phyloP scores from a whole-genome alignment of 2,113 vertebrate species.

The Alethe diademata region DNA sequence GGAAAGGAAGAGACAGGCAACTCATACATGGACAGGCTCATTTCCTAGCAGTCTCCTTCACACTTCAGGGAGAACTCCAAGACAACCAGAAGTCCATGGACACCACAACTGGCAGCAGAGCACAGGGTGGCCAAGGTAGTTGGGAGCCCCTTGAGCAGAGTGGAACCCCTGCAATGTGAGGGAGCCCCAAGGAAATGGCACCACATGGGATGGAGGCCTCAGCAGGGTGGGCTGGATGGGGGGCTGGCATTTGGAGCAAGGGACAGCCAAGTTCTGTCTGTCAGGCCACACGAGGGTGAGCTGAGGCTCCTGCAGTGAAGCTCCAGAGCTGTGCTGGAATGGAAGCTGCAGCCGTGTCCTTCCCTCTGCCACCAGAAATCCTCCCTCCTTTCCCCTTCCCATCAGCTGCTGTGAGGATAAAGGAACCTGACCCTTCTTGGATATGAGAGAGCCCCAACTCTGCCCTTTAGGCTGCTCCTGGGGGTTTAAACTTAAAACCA shows the following conservation, averaged over 20 bases:
- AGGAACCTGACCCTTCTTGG: not conserved
- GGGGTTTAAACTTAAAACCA: not conserved
- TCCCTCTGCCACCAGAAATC: not conserved
- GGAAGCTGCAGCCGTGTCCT: not conserved
- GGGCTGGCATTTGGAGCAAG: not conserved
- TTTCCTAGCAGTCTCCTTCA: not conserved
- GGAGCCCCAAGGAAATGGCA: not conserved
- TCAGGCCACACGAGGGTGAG: not conserved
- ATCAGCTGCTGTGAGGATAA: not conserved
- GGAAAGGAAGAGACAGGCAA: not conserved
- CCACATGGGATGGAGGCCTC: fast-evolving
- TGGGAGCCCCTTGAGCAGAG: not conserved
- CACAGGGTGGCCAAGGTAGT: not conserved
- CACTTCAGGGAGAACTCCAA: too few relatives aligned
- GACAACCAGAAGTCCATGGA: not conserved
- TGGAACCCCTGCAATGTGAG: fast-evolving
- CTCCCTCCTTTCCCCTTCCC: not conserved
- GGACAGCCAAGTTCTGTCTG: not conserved
- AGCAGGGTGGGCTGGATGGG: not conserved
- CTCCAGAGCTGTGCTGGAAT: not conserved
- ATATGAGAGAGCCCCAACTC: not conserved
- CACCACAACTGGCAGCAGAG: not conserved
- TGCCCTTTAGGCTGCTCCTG: not conserved
- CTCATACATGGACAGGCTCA: not conserved
- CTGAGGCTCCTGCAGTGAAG: not conserved